Percentiles rank a stretch among this genome's conserved stretches.
phyloP scores from a whole-genome alignment of 2,113 vertebrate species.

The Falcunculus frontatus region DNA sequence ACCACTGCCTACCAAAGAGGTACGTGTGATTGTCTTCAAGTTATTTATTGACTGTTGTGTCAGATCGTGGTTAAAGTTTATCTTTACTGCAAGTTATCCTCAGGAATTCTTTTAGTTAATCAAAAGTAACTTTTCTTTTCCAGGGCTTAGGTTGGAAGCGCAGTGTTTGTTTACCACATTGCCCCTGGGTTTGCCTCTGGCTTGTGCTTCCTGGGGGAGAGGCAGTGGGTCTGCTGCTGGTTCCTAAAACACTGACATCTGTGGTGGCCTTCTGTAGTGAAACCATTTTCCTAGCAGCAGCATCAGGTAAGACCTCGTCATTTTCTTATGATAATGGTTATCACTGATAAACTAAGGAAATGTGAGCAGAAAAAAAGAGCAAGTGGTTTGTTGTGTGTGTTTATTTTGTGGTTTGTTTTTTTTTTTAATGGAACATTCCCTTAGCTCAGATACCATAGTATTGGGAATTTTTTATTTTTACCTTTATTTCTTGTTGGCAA shows the following conservation, averaged over 20 bases:
- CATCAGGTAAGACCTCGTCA: not conserved
- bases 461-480: not conserved
- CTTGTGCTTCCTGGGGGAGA: not conserved
- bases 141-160: not conserved
- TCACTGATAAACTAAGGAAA: not conserved
- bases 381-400: not conserved
- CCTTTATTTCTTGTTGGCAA: not conserved
- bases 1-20: constrained; percentile 35
- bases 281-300: not conserved
- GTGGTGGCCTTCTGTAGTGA: not conserved
- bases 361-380: not conserved
- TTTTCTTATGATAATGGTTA: not conserved
- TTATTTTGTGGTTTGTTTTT: not conserved
- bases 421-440: not conserved
- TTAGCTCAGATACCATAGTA: not conserved
- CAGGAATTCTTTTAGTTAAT: constrained; percentile 28
- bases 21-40: not conserved
- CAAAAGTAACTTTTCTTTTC: constrained; percentile 39
- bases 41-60: constrained; percentile 2
- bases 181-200: not conserved
- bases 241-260: not conserved
- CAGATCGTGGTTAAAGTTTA: constrained; percentile 12
- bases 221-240: not conserved
- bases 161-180: not conserved
- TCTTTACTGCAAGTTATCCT: constrained; percentile 36